Evolutionary conservation across 2,113 vertebrate genomes (phyloP).

Genomic region (Lathamus discolor): DNA sequence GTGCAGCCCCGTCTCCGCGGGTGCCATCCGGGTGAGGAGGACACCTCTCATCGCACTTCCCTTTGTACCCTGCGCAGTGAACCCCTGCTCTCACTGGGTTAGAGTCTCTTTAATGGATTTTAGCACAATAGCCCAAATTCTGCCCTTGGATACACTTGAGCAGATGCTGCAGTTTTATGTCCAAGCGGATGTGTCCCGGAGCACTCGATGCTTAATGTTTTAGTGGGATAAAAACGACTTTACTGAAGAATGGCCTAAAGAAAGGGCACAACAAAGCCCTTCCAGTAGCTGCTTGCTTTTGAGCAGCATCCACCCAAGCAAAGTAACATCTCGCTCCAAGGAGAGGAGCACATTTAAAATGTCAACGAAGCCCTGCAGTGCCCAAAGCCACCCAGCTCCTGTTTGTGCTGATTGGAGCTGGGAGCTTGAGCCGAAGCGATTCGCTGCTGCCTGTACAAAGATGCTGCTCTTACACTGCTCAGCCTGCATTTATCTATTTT

Average conservation of each 20-base stretch:
- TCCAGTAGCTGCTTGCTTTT: background rate
- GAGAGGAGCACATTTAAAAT: background rate
- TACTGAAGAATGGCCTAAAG: background rate
- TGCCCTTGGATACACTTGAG: background rate
- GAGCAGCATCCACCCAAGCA: background rate
- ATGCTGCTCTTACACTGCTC: rapidly evolving
- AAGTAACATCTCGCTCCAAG: rapidly evolving
- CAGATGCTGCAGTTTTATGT: background rate
- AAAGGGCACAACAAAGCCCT: background rate
- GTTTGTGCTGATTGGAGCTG: rapidly evolving
- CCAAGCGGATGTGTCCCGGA: background rate
- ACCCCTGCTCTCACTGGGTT: background rate
- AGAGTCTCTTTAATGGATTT: background rate
- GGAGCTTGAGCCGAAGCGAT: rapidly evolving
- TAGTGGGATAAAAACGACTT: background rate
- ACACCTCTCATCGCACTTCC: background rate
- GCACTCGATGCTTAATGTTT: background rate
- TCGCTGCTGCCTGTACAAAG: rapidly evolving
- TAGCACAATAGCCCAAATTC: rapidly evolving
- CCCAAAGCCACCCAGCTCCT: background rate
- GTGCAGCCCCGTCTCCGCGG: background rate
- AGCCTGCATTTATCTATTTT: rapidly evolving
- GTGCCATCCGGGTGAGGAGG: background rate
- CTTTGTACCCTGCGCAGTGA: background rate
- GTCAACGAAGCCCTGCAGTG: rapidly evolving